A percentile compares a stretch with the other conserved stretches of the same genome.
phyloP scores from a whole-genome alignment of 2,888 invertebrate species.

The Athetis lepigone region DNA sequence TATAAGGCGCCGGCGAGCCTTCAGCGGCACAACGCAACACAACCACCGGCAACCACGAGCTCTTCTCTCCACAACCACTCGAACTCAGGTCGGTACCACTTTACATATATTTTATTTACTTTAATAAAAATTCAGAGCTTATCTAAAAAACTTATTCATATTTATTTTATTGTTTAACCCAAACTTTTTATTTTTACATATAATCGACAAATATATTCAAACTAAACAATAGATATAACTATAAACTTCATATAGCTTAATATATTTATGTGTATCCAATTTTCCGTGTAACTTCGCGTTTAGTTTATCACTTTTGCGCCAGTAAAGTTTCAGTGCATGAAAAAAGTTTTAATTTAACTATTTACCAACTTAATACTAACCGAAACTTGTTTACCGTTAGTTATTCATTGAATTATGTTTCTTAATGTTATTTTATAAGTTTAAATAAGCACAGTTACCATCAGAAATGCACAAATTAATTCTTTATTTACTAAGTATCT shows the following conservation, averaged over 20 bases:
- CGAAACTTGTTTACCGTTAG: background rate
- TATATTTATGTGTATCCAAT: background rate
- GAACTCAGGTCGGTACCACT: conserved; percentile 71
- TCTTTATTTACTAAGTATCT: conserved; percentile 22
- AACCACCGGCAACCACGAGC: conserved; percentile 72
- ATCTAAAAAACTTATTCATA: background rate
- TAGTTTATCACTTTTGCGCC: background rate
- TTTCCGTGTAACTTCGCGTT: background rate
- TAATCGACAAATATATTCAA: too few species aligned
- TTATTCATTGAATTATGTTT: too few species aligned
- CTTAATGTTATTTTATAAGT: too few species aligned
- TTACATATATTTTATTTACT: conserved; percentile 20
- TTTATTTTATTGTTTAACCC: background rate
- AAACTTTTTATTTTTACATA: background rate
- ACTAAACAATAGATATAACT: background rate
- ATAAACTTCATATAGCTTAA: background rate
- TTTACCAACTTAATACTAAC: background rate
- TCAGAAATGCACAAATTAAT: too few species aligned
- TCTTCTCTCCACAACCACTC: conserved; percentile 64
- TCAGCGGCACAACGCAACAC: conserved; percentile 78
- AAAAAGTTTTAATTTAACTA: conserved; percentile 13
- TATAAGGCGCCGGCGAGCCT: conserved; percentile 76
- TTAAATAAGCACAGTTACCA: too few species aligned
- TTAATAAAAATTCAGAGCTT: conserved; percentile 10
- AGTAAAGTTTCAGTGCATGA: background rate